These are phyloP conservation scores for Ameiurus melas DNA, from an alignment of 2,113 vertebrate genomes.

Conservation along the genomic window DNA sequence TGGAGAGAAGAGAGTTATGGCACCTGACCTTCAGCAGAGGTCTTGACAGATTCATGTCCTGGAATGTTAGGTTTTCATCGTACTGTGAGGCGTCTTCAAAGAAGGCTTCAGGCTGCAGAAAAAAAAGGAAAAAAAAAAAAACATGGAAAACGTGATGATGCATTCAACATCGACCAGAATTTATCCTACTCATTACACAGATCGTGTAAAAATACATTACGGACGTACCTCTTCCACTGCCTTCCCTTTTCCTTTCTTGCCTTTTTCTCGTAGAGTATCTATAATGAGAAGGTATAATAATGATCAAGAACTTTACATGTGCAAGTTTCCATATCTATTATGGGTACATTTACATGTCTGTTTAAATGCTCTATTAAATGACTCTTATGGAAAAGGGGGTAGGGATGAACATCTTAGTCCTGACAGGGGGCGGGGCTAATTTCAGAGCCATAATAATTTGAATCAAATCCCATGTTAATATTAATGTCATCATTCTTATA, in stretches of 20 bases:
- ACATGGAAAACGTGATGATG: neutral
- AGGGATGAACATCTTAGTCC: neutral
- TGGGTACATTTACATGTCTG: no score
- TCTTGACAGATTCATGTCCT: slow-evolving; percentile 95
- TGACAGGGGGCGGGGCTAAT: neutral
- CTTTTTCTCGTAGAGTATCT: slow-evolving; percentile 89
- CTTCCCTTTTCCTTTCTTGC: slow-evolving; percentile 71
- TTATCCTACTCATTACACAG: neutral
- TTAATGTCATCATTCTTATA: no score
- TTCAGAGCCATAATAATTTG: neutral
- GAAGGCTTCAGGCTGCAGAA: slow-evolving; percentile 76
- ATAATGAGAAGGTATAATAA: neutral
- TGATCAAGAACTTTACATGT: neutral
- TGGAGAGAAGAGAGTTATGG: neutral
- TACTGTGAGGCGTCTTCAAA: slow-evolving; percentile 90
- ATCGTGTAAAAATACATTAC: no score
- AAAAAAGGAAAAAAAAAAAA: neutral
- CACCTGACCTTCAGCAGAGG: slow-evolving; percentile 89
- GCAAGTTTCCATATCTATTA: neutral
- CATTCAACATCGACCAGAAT: neutral
- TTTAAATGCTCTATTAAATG: neutral
- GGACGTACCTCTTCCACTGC: slow-evolving; percentile 62
- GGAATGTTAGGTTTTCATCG: slow-evolving; percentile 85
- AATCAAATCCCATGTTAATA: neutral
- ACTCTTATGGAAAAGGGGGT: neutral